Evolutionary conservation across 2,888 invertebrate species (phyloP).

Genomic region (Anoplius nigerrimus): DNA sequence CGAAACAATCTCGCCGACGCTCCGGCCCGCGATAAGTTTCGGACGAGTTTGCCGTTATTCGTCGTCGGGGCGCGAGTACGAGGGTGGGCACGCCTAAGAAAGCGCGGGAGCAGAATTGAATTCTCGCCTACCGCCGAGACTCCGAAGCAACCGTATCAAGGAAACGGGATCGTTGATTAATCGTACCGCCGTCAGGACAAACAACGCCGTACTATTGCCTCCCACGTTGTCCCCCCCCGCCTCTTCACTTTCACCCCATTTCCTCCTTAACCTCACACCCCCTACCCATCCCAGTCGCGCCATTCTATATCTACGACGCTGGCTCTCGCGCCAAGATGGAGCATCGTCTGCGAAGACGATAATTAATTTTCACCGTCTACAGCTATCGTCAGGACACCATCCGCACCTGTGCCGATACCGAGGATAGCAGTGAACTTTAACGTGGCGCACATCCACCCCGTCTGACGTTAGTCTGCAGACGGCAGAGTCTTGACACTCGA

Average conservation of each 20-base stretch:
- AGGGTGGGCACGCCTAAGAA: background rate
- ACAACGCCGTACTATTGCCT: background rate
- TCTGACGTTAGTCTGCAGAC: too few species aligned
- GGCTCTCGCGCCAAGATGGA: constrained; percentile 12
- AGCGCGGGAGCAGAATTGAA: constrained; percentile 2
- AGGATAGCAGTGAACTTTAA: constrained; percentile 20
- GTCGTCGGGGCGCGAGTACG: background rate
- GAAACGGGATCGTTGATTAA: constrained; percentile 11
- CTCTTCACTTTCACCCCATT: constrained; percentile 19
- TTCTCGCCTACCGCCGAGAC: background rate
- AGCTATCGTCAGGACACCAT: constrained; percentile 16
- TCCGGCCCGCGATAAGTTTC: background rate
- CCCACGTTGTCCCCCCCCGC: background rate
- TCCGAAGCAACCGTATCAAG: constrained; percentile 7
- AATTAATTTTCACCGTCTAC: constrained; percentile 37
- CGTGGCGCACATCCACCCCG: too few species aligned
- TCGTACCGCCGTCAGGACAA: constrained; percentile 7
- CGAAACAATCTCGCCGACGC: constrained; percentile 1
- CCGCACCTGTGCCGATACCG: constrained; percentile 27
- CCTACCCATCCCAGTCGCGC: too few species aligned
- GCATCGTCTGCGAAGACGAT: constrained; percentile 22
- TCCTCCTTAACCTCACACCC: background rate
- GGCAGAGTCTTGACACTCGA: too few species aligned
- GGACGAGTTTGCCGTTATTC: background rate
- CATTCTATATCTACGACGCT: too few species aligned